phyloP scores from a whole-genome alignment of 2,113 vertebrate species.

The Neogale vison region DNA sequence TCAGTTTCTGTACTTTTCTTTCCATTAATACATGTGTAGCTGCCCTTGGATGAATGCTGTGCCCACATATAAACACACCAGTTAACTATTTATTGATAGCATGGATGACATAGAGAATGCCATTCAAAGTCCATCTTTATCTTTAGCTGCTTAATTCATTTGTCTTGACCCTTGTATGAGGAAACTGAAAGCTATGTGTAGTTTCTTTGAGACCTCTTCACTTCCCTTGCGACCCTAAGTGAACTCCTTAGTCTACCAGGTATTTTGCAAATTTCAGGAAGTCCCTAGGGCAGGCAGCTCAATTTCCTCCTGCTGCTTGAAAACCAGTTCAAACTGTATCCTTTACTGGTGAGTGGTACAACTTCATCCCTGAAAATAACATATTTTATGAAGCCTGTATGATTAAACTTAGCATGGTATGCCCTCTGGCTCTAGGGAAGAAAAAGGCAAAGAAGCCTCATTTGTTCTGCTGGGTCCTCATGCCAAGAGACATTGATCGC shows the following conservation, averaged over 20 bases:
- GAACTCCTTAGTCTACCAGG: not conserved
- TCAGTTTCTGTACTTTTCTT: not conserved
- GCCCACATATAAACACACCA: not conserved
- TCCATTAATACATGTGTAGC: too few relatives aligned
- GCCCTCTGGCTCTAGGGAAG: not conserved
- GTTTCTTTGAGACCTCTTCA: not conserved
- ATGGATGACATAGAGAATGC: not conserved
- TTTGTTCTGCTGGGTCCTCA: not conserved
- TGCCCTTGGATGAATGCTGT: not conserved
- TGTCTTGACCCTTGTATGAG: not conserved
- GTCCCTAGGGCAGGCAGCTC: not conserved
- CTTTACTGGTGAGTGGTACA: not conserved
- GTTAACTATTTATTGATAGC: not conserved
- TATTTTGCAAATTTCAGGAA: not conserved
- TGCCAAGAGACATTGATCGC: accelerated
- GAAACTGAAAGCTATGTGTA: not conserved
- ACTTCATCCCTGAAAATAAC: not conserved
- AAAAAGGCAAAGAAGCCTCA: not conserved
- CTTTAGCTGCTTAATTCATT: not conserved
- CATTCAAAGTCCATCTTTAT: not conserved
- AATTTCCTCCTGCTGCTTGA: not conserved
- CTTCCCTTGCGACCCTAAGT: not conserved
- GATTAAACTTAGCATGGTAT: not conserved
- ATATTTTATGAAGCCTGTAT: not conserved
- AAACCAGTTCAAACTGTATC: not conserved